Conservation (phyloP, 1,140 invertebrate species). For the Mylabris phalerata region DNA sequence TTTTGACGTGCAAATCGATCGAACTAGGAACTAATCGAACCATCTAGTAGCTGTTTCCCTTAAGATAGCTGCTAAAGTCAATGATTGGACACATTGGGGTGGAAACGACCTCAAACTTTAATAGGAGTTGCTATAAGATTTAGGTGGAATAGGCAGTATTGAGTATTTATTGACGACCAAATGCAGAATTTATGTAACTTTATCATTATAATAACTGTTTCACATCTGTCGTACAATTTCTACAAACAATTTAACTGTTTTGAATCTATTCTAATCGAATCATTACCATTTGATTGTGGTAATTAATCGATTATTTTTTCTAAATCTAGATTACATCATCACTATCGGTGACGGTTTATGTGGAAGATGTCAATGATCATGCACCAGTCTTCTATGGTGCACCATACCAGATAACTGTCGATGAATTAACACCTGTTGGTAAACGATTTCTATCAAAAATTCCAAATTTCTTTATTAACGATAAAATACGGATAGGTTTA, state of each 20-base stretch:
- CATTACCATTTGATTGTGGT: background rate
- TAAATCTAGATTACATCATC: constrained; percentile 62
- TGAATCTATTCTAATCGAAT: background rate
- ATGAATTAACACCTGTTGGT: constrained; percentile 72
- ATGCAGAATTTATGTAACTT: too few relatives aligned
- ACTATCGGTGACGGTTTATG: constrained; percentile 74
- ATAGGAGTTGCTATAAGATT: too few relatives aligned
- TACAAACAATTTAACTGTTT: background rate
- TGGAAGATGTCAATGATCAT: constrained; percentile 80
- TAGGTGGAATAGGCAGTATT: too few relatives aligned
- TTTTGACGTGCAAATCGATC: too few relatives aligned
- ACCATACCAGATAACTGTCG: constrained; percentile 69
- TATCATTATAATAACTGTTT: background rate
- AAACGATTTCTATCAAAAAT: constrained; percentile 26
- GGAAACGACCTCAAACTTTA: too few relatives aligned
- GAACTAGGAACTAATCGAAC: too few relatives aligned
- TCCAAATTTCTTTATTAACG: background rate
- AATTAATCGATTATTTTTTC: background rate
- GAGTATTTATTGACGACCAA: too few relatives aligned
- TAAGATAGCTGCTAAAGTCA: too few relatives aligned
- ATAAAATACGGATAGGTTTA: constrained; percentile 48
- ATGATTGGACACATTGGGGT: too few relatives aligned
- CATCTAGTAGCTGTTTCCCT: too few relatives aligned
- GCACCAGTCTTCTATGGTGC: constrained; percentile 63
- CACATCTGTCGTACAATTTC: background rate